Evolutionary conservation across 2,113 vertebrate genomes (phyloP).

Genomic region (Nyctibius bracteatus): DNA sequence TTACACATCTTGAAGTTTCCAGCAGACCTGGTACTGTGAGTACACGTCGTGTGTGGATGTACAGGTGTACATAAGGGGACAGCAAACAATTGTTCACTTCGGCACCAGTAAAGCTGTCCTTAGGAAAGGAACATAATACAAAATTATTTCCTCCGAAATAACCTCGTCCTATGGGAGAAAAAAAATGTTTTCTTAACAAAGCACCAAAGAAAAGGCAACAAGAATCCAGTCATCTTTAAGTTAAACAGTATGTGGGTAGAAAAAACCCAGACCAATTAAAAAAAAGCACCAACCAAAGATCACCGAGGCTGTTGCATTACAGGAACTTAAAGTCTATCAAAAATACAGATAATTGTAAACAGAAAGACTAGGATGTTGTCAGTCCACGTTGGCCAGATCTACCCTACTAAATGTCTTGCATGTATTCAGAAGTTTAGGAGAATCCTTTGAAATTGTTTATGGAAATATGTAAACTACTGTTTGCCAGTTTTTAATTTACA

Average conservation of each 20-base stretch:
- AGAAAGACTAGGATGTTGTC: slow-evolving; percentile 1
- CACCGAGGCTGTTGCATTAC: slow-evolving; percentile 16
- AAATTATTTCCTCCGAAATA: neutral
- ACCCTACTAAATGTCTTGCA: neutral
- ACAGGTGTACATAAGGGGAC: neutral
- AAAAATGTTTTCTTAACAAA: slow-evolving; percentile 22
- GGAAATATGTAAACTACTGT: neutral
- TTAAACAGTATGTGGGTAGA: slow-evolving; percentile 14
- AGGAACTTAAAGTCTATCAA: neutral
- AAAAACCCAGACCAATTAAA: neutral
- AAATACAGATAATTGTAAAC: slow-evolving; percentile 32
- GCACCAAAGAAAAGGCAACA: slow-evolving; percentile 54
- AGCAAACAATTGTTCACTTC: slow-evolving; percentile 14
- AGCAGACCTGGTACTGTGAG: slow-evolving; percentile 4
- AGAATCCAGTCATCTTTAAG: slow-evolving; percentile 47
- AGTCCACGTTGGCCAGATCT: slow-evolving; percentile 16
- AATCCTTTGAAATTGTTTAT: neutral
- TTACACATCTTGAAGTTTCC: neutral
- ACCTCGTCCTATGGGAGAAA: neutral
- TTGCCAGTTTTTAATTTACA: slow-evolving; percentile 26
- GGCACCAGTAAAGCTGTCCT: slow-evolving; percentile 10
- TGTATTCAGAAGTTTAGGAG: neutral
- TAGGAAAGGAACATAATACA: neutral
- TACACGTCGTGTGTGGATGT: neutral
- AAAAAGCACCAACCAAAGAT: slow-evolving; percentile 54